Conservation (phyloP, 2,888 invertebrate species). For the Zhuqinia jingwanae region DNA sequence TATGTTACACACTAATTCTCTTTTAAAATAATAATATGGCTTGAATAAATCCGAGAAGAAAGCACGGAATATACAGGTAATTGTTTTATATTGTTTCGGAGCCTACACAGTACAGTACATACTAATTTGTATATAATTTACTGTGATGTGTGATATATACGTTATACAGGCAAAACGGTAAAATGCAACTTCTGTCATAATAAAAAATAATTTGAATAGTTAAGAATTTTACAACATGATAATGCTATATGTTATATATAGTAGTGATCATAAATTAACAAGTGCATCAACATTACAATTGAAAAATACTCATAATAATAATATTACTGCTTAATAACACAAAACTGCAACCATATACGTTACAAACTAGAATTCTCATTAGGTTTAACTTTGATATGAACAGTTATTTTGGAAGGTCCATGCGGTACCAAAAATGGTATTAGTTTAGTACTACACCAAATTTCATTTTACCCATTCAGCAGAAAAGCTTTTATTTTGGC, state of each 20-base stretch:
- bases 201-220: slow-evolving; percentile 10
- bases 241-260: background rate
- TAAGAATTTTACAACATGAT: background rate
- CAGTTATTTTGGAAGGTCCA: slow-evolving; percentile 65
- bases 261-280: background rate
- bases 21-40: slow-evolving; percentile 53
- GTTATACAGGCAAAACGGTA: slow-evolving; percentile 30
- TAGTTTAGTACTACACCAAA: slow-evolving; percentile 9
- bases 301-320: slow-evolving; percentile 19
- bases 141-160: slow-evolving; percentile 30
- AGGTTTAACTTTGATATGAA: slow-evolving; percentile 62
- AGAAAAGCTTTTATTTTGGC: slow-evolving; percentile 29
- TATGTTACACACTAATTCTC: slow-evolving; percentile 12
- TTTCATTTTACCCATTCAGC: slow-evolving; percentile 23
- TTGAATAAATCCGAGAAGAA: slow-evolving; percentile 59
- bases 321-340: slow-evolving; percentile 20
- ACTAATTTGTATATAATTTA: slow-evolving; percentile 4
- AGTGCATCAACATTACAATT: background rate
- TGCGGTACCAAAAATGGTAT: slow-evolving; percentile 44
- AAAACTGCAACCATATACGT: background rate
- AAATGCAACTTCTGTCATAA: background rate
- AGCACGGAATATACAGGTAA: slow-evolving; percentile 66
- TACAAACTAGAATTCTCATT: slow-evolving; percentile 26
- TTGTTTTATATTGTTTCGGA: slow-evolving; percentile 52
- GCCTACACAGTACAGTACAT: background rate